A percentile compares a stretch with the other conserved stretches of the same genome.
Evolutionary conservation across 1,140 invertebrate species (phyloP).

Genomic region (Phocides pigmalion): DNA sequence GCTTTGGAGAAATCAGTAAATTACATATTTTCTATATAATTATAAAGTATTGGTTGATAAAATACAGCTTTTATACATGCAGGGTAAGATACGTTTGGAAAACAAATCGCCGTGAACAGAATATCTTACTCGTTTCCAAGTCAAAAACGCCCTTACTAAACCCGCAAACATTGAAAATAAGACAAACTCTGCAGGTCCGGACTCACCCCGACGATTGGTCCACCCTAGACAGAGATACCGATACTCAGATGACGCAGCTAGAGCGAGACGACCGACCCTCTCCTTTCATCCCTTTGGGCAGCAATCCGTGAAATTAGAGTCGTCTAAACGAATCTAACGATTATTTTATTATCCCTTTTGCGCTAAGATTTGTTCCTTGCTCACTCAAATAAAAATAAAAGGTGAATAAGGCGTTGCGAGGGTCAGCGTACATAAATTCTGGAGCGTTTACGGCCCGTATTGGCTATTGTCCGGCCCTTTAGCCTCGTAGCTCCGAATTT

Average conservation of each 20-base stretch:
- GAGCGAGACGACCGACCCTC: slow-evolving; percentile 59
- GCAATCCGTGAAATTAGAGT: slow-evolving; percentile 81
- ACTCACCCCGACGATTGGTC: slow-evolving; percentile 62
- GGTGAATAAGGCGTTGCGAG: slow-evolving; percentile 77
- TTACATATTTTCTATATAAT: no score
- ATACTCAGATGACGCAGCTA: neutral
- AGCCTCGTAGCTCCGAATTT: no score
- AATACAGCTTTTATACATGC: slow-evolving; percentile 17
- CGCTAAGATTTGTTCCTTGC: slow-evolving; percentile 83
- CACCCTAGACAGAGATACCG: slow-evolving; percentile 43
- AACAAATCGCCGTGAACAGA: slow-evolving; percentile 32
- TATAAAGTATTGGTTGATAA: no score
- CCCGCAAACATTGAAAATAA: slow-evolving; percentile 71
- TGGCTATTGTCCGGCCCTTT: slow-evolving; percentile 75
- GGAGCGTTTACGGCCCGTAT: slow-evolving; percentile 63
- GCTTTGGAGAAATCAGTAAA: no score
- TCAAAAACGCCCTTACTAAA: slow-evolving; percentile 50
- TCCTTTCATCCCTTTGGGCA: slow-evolving; percentile 74
- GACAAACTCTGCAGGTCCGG: slow-evolving; percentile 46
- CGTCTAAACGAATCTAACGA: slow-evolving; percentile 83
- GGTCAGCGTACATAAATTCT: slow-evolving; percentile 78
- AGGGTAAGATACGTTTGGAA: neutral
- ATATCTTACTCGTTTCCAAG: slow-evolving; percentile 37
- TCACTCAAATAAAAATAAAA: slow-evolving; percentile 84
- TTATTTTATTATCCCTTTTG: slow-evolving; percentile 83